Evolutionary conservation across 2,888 invertebrate species (phyloP).

Genomic region (Acronicta aceris): DNA sequence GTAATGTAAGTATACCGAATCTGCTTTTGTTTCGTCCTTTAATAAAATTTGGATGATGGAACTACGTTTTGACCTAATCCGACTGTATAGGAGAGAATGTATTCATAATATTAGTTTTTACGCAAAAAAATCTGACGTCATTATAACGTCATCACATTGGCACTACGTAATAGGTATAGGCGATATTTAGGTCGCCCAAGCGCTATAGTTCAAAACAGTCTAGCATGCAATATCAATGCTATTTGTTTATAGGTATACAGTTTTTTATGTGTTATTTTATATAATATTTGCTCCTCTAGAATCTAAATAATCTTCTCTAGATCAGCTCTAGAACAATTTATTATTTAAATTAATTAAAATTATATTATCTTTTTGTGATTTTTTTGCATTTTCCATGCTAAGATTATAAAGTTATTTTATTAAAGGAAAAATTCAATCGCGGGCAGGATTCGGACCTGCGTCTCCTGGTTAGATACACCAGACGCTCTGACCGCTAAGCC

Average conservation of each 20-base stretch:
- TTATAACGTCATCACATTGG: constrained; percentile 37
- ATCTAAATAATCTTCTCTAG: no score
- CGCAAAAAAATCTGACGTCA: constrained; percentile 37
- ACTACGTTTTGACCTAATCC: constrained; percentile 16
- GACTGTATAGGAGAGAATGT: constrained; percentile 13
- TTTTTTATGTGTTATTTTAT: constrained; percentile 8
- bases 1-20: constrained; percentile 2
- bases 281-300: no score
- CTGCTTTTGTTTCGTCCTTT: neutral
- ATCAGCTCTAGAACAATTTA: neutral
- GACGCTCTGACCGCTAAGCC: no score
- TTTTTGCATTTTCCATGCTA: no score
- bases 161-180: constrained; percentile 28
- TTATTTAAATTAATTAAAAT: neutral
- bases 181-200: constrained; percentile 47
- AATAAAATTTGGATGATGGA: neutral
- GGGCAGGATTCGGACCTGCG: no score
- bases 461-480: no score
- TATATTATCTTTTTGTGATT: no score
- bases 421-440: no score
- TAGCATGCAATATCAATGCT: constrained; percentile 47
- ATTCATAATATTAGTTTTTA: constrained; percentile 8
- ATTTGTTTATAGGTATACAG: constrained; percentile 20
- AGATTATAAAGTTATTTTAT: no score
- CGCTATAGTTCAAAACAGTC: constrained; percentile 40